Evolutionary conservation across 37 sponge, comb jelly and placozoan genomes (phyloP).

Genomic region (Geodia barretti): DNA sequence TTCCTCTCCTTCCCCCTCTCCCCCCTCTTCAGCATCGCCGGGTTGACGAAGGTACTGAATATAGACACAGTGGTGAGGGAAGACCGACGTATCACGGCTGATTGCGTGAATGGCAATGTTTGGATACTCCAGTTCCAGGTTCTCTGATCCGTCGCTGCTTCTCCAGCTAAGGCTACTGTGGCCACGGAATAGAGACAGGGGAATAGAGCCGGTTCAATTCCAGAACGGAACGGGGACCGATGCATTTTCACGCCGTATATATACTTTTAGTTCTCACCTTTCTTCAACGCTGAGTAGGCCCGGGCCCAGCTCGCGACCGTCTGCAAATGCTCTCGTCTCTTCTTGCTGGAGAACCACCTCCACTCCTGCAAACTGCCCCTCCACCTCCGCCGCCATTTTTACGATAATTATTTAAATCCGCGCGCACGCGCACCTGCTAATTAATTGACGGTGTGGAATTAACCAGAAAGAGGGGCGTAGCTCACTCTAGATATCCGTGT

Average conservation of each 20-base stretch:
- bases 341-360: conserved; percentile 28
- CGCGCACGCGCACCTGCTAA: too few relatives aligned
- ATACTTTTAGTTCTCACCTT: conserved; percentile 11
- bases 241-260: background rate
- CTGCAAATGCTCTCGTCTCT: conserved; percentile 3
- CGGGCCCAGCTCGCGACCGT: conserved; percentile 26
- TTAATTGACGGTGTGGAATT: too few relatives aligned
- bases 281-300: conserved; percentile 42
- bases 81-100: conserved; percentile 49
- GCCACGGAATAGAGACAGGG: background rate
- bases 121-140: conserved; percentile 48
- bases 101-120: conserved; percentile 67
- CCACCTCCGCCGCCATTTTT: background rate
- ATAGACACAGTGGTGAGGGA: conserved; percentile 67
- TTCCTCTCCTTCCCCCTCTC: conserved; percentile 19
- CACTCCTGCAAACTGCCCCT: conserved; percentile 39
- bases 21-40: conserved; percentile 15
- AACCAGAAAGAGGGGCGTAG: too few relatives aligned
- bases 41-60: conserved; percentile 12
- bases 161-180: conserved; percentile 45
- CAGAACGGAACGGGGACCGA: background rate
- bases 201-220: background rate
- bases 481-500: too few relatives aligned
- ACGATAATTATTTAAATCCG: too few relatives aligned
- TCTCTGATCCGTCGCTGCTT: background rate